phyloP scores from a whole-genome alignment of 2,888 invertebrate genomes.

The Campoplex nolae region DNA sequence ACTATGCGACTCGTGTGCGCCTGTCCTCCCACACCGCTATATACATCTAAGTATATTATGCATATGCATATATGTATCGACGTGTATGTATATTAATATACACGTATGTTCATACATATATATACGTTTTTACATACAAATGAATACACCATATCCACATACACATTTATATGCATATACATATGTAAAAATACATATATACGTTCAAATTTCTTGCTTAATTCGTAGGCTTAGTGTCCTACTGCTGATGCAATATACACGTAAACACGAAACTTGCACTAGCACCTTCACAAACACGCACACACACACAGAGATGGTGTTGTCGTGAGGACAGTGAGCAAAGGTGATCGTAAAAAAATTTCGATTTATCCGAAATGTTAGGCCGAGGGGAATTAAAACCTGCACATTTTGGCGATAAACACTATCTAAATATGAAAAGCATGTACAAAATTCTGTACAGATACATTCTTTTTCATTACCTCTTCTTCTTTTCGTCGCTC shows the following conservation, averaged over 20 bases:
- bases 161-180: neutral
- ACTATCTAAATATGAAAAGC: neutral
- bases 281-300: neutral
- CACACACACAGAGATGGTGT: constrained; percentile 12
- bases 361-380: neutral
- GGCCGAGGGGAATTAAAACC: neutral
- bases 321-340: constrained; percentile 20
- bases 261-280: constrained; percentile 30
- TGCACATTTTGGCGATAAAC: constrained; percentile 2
- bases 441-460: neutral
- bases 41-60: constrained; percentile 26
- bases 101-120: constrained; percentile 5
- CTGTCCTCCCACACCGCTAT: constrained; percentile 66
- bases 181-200: neutral
- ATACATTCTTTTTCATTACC: constrained; percentile 26
- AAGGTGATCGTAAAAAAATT: constrained; percentile 4
- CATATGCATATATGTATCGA: neutral
- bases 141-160: neutral
- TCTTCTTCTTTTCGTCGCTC: constrained; percentile 17
- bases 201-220: neutral
- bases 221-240: constrained; percentile 10
- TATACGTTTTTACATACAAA: neutral
- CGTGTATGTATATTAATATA: constrained; percentile 1
- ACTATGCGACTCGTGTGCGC: constrained; percentile 65
- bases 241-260: constrained; percentile 18